Evolutionary conservation across 2,888 invertebrate genomes (phyloP), one percentile per base, ranked within the genome.

Genomic region (Apeira syringaria): DNA sequence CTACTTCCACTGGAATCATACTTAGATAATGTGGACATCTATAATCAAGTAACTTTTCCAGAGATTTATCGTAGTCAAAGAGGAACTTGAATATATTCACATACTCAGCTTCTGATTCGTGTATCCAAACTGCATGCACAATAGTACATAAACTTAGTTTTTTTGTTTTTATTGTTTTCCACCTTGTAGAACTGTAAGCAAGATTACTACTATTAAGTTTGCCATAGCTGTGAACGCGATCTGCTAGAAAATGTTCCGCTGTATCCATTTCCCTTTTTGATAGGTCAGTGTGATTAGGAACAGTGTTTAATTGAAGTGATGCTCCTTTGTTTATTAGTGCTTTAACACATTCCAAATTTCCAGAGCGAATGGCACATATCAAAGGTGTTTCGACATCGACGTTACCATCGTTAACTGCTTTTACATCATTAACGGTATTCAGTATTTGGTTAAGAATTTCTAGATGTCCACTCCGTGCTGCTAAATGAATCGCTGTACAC

Each of bases 31-130:
- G 13, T 5, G 37, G 28, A 2, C 27, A 36, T 37, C 13, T 13
- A 15, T 44, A 29, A 7, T 2, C 9, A 6, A 44, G 25, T 7
- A 44, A 20, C 17, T 28, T 1, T 28, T 52, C 25, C 5, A 36
- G 26, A 0, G 53, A 50, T 41, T 59, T 56, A 66, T 88, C 61
- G 67, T 80, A 55, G 61, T 76, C 72, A n/a, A 92, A 59, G 20
- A 93, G 70, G 13, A 78, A 64, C 54, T 85, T 77, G 4, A 92
- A 79, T 48, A 92, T 87, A n/a, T 87, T 81, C 10, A 73, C 57
- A 46, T 82, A 74, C 1, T 91, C 91, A 43, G 74, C 65, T 61
- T 82, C 84, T 34, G 64, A 59, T 13, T 67, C 60, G 8, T 20
- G 1, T 7, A 20, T 2, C 20, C 20, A 20, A 20, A 7, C 1